Conservation (phyloP, 1,140 invertebrate species). For the Phymorhynchus buccinoides region DNA sequence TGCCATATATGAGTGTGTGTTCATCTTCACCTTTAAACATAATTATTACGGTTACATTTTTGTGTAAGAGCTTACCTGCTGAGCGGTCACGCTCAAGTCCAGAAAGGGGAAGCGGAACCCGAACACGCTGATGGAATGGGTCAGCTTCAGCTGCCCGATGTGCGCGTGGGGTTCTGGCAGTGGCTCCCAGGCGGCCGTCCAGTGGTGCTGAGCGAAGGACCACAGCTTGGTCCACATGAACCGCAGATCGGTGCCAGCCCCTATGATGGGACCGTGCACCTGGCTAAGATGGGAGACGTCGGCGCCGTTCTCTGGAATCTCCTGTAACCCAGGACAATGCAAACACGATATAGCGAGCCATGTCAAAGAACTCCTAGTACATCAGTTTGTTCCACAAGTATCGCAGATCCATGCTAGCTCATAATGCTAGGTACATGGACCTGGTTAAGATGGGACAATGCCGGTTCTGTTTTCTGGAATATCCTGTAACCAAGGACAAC, state of each 20-base stretch:
- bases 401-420: no score
- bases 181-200: constrained; percentile 71
- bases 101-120: constrained; percentile 75
- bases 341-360: no score
- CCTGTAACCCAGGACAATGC: no score
- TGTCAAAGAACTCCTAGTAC: no score
- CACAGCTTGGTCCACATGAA: constrained; percentile 70
- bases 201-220: constrained; percentile 71
- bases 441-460: no score
- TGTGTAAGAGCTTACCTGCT: constrained; percentile 78
- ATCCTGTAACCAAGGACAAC: no score
- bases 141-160: constrained; percentile 77
- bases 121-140: constrained; percentile 77
- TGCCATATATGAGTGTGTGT: no score
- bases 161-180: constrained; percentile 74
- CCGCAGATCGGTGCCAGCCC: constrained; percentile 76
- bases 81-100: constrained; percentile 76
- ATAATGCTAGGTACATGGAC: no score
- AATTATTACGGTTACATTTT: no score
- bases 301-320: constrained; percentile 93
- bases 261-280: constrained; percentile 80
- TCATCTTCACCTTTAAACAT: no score
- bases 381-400: no score
- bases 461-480: no score
- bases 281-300: constrained; percentile 85